phyloP scores from a whole-genome alignment of 2,113 vertebrate genomes.

The Prionailurus viverrinus region DNA sequence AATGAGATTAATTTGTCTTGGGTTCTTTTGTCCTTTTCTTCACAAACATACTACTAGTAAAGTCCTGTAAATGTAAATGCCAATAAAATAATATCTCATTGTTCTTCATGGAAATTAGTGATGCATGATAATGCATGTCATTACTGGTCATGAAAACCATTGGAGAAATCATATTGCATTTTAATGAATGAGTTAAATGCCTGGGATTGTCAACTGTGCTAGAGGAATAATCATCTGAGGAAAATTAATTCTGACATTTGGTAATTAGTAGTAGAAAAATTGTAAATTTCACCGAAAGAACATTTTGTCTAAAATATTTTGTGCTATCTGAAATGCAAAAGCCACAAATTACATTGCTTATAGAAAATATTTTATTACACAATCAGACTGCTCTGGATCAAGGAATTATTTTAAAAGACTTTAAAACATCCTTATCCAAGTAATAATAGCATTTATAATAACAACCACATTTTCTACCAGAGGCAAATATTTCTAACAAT shows the following conservation, averaged over 20 bases:
- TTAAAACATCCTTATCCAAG: neutral
- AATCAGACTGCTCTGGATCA: neutral
- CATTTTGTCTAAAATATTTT: slow-evolving; percentile 81
- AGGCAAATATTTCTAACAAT: neutral
- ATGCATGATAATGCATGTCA: slow-evolving; percentile 85
- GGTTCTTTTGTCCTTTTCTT: slow-evolving; percentile 58
- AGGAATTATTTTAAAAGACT: slow-evolving; percentile 47
- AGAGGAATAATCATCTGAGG: slow-evolving; percentile 85
- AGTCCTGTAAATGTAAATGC: slow-evolving; percentile 77
- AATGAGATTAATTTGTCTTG: slow-evolving; percentile 51
- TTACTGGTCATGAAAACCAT: slow-evolving; percentile 84
- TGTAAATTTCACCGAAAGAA: slow-evolving; percentile 77
- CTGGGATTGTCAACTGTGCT: slow-evolving; percentile 83
- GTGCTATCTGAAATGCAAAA: slow-evolving; percentile 24
- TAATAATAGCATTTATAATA: neutral
- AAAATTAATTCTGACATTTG: slow-evolving; percentile 87
- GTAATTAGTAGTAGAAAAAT: slow-evolving; percentile 86
- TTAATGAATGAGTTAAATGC: slow-evolving; percentile 88
- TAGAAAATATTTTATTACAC: slow-evolving; percentile 51
- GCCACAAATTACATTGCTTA: slow-evolving; percentile 30
- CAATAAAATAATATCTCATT: slow-evolving; percentile 85
- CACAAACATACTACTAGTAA: slow-evolving; percentile 68
- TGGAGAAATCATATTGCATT: slow-evolving; percentile 86
- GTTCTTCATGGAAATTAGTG: slow-evolving; percentile 87
- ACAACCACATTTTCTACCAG: neutral